phyloP scores from a whole-genome alignment of 2,888 invertebrate species.

The Hipparchia sbordonii region DNA sequence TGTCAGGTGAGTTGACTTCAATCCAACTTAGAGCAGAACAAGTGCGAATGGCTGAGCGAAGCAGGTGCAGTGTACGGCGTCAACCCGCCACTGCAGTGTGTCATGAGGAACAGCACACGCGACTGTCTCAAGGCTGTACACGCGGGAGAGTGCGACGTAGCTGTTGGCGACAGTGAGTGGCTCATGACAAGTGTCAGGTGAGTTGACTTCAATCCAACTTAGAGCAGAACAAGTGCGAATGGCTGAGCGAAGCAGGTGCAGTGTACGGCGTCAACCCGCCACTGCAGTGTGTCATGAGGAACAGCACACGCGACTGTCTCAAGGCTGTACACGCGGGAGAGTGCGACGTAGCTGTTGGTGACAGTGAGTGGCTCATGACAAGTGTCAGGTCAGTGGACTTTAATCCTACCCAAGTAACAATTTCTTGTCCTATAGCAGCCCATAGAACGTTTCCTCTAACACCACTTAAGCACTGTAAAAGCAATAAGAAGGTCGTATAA shows the following conservation, averaged over 20 bases:
- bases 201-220: neutral
- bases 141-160: constrained; percentile 86
- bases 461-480: too few species aligned
- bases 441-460: too few species aligned
- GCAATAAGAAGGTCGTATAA: too few species aligned
- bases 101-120: constrained; percentile 81
- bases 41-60: constrained; percentile 87
- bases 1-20: constrained; percentile 74
- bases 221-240: constrained; percentile 85
- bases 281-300: constrained; percentile 88
- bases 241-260: constrained; percentile 84
- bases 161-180: constrained; percentile 88
- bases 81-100: constrained; percentile 91
- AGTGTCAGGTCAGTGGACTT: constrained; percentile 82
- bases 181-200: constrained; percentile 87
- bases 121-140: constrained; percentile 87
- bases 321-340: constrained; percentile 82
- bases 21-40: constrained; percentile 78
- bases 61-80: constrained; percentile 81
- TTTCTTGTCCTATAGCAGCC: too few species aligned
- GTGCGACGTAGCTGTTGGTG: constrained; percentile 88
- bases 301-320: constrained; percentile 86
- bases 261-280: constrained; percentile 88
- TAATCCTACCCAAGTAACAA: too few species aligned
- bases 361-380: constrained; percentile 87